These are phyloP conservation scores for Tylochromis polylepis DNA, from an alignment of 2,113 vertebrate species.

Conservation along the genomic window DNA sequence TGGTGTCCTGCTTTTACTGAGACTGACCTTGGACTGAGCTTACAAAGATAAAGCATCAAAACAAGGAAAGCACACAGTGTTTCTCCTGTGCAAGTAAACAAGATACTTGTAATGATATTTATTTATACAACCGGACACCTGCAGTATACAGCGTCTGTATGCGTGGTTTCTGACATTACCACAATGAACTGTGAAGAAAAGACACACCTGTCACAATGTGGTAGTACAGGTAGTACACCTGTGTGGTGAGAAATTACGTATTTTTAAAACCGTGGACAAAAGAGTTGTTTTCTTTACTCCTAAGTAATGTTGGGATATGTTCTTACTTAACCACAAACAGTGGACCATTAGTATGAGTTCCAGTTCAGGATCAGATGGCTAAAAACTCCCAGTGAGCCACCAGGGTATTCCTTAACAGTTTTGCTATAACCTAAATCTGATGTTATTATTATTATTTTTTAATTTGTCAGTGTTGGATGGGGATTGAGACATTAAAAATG, in stretches of 20 bases:
- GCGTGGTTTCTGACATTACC: background rate
- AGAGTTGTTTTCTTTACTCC: background rate
- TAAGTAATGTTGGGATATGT: background rate
- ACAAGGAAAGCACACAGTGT: background rate
- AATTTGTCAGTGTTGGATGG: slow-evolving; percentile 22
- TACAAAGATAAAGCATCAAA: background rate
- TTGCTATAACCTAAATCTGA: slow-evolving; percentile 28
- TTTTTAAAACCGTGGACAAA: background rate
- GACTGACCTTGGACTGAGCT: slow-evolving; percentile 7
- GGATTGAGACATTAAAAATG: slow-evolving; percentile 69
- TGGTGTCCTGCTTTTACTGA: slow-evolving; percentile 23
- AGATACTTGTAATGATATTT: background rate
- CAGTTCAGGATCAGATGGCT: background rate
- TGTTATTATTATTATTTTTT: background rate
- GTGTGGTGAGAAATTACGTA: background rate
- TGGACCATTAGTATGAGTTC: background rate
- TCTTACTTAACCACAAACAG: background rate
- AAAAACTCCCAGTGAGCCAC: slow-evolving; percentile 4
- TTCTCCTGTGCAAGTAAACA: background rate
- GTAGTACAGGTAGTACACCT: background rate
- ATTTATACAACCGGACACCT: background rate
- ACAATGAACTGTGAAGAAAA: slow-evolving; percentile 10
- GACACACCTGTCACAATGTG: background rate
- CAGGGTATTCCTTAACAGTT: slow-evolving; percentile 24
- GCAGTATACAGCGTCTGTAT: background rate